Evolutionary conservation across 2,797 vertebrate species (phyloP).

Genomic region (Ambastaia sidthimunki): DNA sequence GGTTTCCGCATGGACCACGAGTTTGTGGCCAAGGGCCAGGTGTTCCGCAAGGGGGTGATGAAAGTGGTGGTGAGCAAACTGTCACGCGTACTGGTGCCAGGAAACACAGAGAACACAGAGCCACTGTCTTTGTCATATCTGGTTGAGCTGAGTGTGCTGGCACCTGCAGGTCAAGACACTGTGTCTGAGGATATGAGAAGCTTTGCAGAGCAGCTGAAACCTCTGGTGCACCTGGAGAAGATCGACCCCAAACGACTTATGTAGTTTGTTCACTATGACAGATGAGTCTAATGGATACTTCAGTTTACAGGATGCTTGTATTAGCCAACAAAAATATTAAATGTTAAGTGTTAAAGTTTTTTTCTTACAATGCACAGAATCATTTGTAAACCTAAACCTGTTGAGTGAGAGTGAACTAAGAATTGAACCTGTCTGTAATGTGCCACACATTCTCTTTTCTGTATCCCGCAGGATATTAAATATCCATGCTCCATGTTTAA

Average conservation of each 20-base stretch:
- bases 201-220: conserved; percentile 96
- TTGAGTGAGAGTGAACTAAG: too few relatives aligned
- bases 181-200: conserved; percentile 96
- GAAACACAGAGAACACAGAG: conserved; percentile 92
- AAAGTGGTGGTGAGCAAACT: conserved; percentile 96
- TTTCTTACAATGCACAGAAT: too few relatives aligned
- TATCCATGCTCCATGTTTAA: too few relatives aligned
- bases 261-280: not conserved
- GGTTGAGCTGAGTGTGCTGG: conserved; percentile 92
- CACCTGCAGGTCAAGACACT: conserved; percentile 90
- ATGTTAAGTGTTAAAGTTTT: too few relatives aligned
- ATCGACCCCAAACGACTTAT: conserved; percentile 92
- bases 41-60: conserved; percentile 94
- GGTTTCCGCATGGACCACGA: conserved; percentile 99
- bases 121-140: conserved; percentile 92
- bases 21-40: conserved; percentile 91
- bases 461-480: too few relatives aligned
- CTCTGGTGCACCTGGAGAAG: conserved; percentile 95
- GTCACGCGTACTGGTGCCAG: conserved; percentile 88
- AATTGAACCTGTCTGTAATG: too few relatives aligned
- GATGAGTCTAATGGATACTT: not conserved
- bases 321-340: too few relatives aligned
- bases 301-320: too few relatives aligned
- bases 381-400: too few relatives aligned
- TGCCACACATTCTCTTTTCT: too few relatives aligned